Base-by-base conservation (phyloP, 2,113 vertebrate genomes). In the Vanacampus margaritifer region DNA sequence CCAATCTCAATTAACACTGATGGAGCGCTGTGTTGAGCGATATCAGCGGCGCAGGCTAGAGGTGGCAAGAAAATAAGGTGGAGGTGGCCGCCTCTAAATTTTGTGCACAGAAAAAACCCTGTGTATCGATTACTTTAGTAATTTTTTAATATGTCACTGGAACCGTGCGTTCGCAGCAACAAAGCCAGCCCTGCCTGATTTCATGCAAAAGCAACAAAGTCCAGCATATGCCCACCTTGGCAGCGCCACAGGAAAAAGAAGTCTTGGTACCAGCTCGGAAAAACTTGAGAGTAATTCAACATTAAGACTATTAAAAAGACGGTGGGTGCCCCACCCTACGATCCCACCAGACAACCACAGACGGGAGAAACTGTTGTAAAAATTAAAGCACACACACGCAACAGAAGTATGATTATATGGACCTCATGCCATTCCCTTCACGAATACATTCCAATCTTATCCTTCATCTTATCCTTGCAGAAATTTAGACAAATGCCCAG, bases 311-410 rank as follows among this genome's bases (percentile, higher is more conserved):
- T 35, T 12, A 37, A 37, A 59, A 59, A 37, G 35, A 37, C 10
- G 35, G 32, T 10, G 19, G 28, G 9, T 13, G 21, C 57, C 32
- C 19, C 57, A 59, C 32, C 57, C 57, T 59, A 10, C 35, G 19
- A 32, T 59, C 57, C 57, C 35, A 11, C 57, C 57, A 37, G 32
- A 37, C 57, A 59, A n/a, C 57, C 57, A 12, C 57, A 59, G 35
- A 21, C 28, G 21, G 57, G 35, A 35, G 19, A 3, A 24, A 26
- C 53, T 23, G 19, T 23, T 51, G 51, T 26, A 32, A 26, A 32
- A 17, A 28, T 16, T 5, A 7, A 26, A 12, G 6, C 14, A 57
- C 56, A 37, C 32, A 7, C 57, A 3, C 32, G 14, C 35, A 59
- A 59, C 57, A 10, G 12, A 36, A 37, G 21, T n/a, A 10, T 21